Conservation (phyloP, 1,140 invertebrate species). For the Hylyphantes graminicola region DNA sequence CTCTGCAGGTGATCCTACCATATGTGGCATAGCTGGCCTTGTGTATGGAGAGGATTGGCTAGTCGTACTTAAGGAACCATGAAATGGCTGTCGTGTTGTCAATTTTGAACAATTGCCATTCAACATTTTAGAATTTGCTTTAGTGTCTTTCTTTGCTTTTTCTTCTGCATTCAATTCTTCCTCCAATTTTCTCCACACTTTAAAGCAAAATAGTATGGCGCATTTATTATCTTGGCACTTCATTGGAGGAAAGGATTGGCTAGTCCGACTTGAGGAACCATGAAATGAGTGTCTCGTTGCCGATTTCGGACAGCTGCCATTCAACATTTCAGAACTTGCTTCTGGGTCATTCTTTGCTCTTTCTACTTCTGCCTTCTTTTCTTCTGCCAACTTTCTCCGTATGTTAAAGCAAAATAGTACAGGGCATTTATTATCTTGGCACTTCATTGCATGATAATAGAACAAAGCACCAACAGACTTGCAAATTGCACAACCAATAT, state of each 20-base stretch:
- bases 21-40: no score
- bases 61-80: conserved; percentile 37
- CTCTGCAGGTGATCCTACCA: conserved; percentile 76
- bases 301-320: conserved; percentile 78
- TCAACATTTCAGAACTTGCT: conserved; percentile 82
- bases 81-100: conserved; percentile 52
- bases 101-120: conserved; percentile 78
- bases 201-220: conserved; percentile 97
- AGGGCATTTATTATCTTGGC: conserved; percentile 92
- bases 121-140: conserved; percentile 83
- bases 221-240: conserved; percentile 96
- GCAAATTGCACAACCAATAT: conserved; percentile 95
- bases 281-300: conserved; percentile 51
- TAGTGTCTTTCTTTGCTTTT: conserved; percentile 92
- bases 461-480: conserved; percentile 98
- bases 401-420: conserved; percentile 99
- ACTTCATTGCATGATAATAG: conserved; percentile 99
- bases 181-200: no score
- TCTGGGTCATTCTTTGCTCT: conserved; percentile 91
- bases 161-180: conserved; percentile 96
- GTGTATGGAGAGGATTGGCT: conserved; percentile 68
- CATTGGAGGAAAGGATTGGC: conserved; percentile 79
- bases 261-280: conserved; percentile 46
- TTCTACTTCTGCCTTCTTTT: conserved; percentile 95
- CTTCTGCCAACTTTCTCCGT: no score